Evolutionary conservation across 2,113 vertebrate genomes (phyloP).

Genomic region (Fregetta grallaria): DNA sequence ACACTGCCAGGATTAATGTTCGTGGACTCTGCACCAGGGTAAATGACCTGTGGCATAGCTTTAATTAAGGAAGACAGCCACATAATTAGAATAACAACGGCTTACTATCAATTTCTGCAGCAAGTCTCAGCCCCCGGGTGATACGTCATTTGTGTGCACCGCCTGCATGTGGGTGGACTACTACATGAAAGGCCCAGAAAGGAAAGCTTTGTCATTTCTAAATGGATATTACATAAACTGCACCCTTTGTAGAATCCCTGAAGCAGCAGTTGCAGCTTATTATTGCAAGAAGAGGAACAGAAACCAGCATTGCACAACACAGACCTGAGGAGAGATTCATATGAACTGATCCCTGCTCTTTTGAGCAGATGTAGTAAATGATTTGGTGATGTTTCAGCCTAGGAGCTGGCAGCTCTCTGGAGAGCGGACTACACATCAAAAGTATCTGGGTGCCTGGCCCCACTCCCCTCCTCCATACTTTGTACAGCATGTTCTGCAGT

Average conservation of each 20-base stretch:
- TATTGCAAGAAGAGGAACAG: slow-evolving; percentile 36
- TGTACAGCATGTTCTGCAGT: neutral
- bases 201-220: slow-evolving; percentile 61
- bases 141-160: slow-evolving; percentile 42
- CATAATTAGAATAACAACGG: slow-evolving; percentile 52
- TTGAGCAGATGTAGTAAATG: neutral
- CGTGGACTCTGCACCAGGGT: slow-evolving; percentile 1
- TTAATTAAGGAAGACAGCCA: slow-evolving; percentile 59
- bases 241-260: slow-evolving; percentile 48
- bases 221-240: slow-evolving; percentile 55
- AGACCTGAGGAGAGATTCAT: neutral
- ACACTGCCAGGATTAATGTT: slow-evolving; percentile 44
- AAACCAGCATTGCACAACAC: slow-evolving; percentile 36
- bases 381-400: neutral
- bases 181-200: slow-evolving; percentile 60
- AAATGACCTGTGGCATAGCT: slow-evolving; percentile 62
- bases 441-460: neutral
- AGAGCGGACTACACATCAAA: neutral
- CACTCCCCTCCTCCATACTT: neutral
- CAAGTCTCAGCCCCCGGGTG: slow-evolving; percentile 18
- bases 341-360: neutral
- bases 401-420: neutral
- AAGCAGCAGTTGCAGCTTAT: slow-evolving; percentile 44
- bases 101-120: slow-evolving; percentile 57
- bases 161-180: slow-evolving; percentile 57